Percentiles rank a stretch among this genome's conserved stretches.
These are phyloP conservation scores for Machimus atricapillus DNA, from an alignment of 2,888 invertebrate species.

Conservation along the genomic window DNA sequence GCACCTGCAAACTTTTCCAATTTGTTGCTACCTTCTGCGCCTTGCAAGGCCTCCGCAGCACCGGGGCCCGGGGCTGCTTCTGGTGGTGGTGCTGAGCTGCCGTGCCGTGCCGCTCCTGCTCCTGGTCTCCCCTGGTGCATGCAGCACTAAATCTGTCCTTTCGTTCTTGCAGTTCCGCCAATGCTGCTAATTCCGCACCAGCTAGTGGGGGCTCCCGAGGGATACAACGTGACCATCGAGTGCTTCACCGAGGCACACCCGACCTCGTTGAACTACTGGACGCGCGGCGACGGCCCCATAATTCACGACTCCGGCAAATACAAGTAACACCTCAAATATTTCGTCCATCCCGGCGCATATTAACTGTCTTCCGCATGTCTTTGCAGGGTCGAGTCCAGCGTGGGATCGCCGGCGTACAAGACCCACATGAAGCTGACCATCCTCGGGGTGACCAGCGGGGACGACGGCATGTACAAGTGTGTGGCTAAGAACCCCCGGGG, in stretches of 20 bases:
- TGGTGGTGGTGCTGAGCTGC: not conserved
- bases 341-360: not conserved
- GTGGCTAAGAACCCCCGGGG: constrained; percentile 86
- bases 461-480: constrained; percentile 89
- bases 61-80: not conserved
- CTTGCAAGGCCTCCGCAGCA: not conserved
- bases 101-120: too few species aligned
- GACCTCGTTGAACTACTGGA: constrained; percentile 90
- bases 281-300: constrained; percentile 85
- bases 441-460: constrained; percentile 75
- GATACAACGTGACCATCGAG: constrained; percentile 84
- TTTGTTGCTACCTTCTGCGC: not conserved
- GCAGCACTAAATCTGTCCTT: not conserved
- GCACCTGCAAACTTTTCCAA: constrained; percentile 12
- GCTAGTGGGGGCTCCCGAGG: constrained; percentile 83
- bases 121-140: not conserved
- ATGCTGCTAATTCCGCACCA: constrained; percentile 93
- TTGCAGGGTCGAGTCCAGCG: constrained; percentile 68
- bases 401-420: constrained; percentile 78
- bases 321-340: constrained; percentile 62
- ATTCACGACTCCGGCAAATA: constrained; percentile 86
- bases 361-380: not conserved
- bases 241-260: constrained; percentile 94
- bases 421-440: constrained; percentile 88
- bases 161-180: constrained; percentile 75